Base-by-base conservation (phyloP, 2,888 invertebrate species). In the Calameuta filiformis region DNA sequence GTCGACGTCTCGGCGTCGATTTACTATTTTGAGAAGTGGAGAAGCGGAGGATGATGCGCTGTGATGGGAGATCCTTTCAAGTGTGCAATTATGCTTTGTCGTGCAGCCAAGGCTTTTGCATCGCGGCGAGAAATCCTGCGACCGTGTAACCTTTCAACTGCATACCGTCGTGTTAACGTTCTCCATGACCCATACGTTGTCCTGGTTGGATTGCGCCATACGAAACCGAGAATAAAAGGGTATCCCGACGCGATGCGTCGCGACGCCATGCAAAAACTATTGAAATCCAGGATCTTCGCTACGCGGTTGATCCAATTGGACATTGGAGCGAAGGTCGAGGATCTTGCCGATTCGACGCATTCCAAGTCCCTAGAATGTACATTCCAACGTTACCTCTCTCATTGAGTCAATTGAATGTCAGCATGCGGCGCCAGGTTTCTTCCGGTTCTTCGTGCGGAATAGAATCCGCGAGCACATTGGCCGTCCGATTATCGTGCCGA, bases 81-180 rank as follows among this genome's bases (percentile, higher is more conserved):
- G 78, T 80, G 82, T 77, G 79, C 79, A 83, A 79, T 81, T 83
- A 80, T 77, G 81, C 84, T 84, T 84, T 83, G 84, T 80, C 78
- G 78, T 77, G 37, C 77, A 80, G 77, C 79, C 84, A 79, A 79
- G 77, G 80, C 76, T 75, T 80, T 77, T 73, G 77, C 68, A 69
- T 73, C 71, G 35, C 35, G 23, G 69, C 75, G 40, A 9, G 56
- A 73, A 75, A 81, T 79, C 75, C 75, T 56, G 69, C 77, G 81
- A 85, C 81, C 83, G 77, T 77, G 79, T 82, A 82, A 79, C 80
- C 82, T 79, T 85, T 80, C 80, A 71, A 77, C 75, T 79, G 77
- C 75, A 80, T 78, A 40, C n/a, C 68, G 73, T 79, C 78, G 79
- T 76, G 76, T 56, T 77, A 78, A 77, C 76, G 37, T 79, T 84